A percentile compares a stretch with the other conserved stretches of the same genome.
phyloP scores from a whole-genome alignment of 2,888 invertebrate species.

The Callyntrura sp. region DNA sequence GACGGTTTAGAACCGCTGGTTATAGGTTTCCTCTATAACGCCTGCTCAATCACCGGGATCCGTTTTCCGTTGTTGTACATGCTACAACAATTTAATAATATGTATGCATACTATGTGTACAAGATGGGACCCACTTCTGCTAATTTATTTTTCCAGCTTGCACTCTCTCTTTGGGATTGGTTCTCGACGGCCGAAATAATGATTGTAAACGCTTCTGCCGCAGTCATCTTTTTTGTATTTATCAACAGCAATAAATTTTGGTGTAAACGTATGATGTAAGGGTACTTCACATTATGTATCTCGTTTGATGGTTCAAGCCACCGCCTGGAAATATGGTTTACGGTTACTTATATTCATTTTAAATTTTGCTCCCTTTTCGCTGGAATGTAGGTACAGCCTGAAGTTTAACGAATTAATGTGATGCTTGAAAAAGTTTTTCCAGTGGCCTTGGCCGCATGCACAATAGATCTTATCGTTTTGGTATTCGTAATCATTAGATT shows the following conservation, averaged over 20 bases:
- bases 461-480: slow-evolving; percentile 27
- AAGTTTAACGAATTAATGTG: slow-evolving; percentile 11
- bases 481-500: slow-evolving; percentile 46
- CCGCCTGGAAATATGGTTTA: background rate
- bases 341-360: no score
- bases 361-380: no score
- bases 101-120: slow-evolving; percentile 44
- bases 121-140: background rate
- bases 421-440: slow-evolving; percentile 33
- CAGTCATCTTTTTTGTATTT: slow-evolving; percentile 39
- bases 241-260: slow-evolving; percentile 44
- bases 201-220: background rate
- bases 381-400: slow-evolving; percentile 6
- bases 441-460: slow-evolving; percentile 25
- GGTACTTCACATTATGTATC: background rate
- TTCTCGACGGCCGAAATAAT: background rate
- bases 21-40: no score
- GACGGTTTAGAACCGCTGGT: slow-evolving; percentile 59
- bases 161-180: slow-evolving; percentile 37
- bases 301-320: background rate
- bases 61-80: background rate
- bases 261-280: slow-evolving; percentile 55
- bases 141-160: background rate
- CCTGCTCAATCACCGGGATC: background rate
- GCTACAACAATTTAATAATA: slow-evolving; percentile 39